Evolutionary conservation across 2,888 invertebrate species (phyloP).

Genomic region (Nasonia oneida): DNA sequence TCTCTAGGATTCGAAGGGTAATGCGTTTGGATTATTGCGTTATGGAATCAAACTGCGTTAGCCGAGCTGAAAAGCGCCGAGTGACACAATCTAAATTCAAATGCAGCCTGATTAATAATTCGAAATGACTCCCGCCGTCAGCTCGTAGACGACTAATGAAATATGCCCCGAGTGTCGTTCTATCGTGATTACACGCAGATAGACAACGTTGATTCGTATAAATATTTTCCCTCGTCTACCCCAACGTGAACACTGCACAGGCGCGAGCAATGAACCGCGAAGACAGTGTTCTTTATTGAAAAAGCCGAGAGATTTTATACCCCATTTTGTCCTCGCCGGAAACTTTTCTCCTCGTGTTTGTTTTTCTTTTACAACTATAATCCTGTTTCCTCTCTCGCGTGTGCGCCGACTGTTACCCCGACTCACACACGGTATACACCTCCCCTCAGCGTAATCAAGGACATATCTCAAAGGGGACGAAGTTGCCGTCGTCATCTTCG

Average conservation of each 20-base stretch:
- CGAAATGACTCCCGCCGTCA: background rate
- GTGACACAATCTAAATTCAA: background rate
- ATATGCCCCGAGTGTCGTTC: background rate
- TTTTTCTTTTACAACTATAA: background rate
- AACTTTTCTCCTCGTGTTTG: background rate
- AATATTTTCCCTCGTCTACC: no score
- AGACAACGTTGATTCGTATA: no score
- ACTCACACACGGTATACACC: background rate
- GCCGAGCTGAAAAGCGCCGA: background rate
- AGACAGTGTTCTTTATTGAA: background rate
- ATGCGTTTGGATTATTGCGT: no score
- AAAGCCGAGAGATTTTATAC: background rate
- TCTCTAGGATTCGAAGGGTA: no score
- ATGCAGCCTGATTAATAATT: slow-evolving; percentile 16
- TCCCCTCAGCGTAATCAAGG: background rate
- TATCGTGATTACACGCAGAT: background rate
- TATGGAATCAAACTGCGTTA: background rate
- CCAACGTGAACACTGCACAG: no score
- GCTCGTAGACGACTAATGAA: background rate
- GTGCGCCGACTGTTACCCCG: background rate
- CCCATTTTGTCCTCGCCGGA: background rate
- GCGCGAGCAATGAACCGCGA: background rate
- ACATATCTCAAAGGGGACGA: slow-evolving; percentile 8
- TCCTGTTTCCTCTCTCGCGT: slow-evolving; percentile 16
- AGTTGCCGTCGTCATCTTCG: background rate